Conservation (phyloP, 2,113 vertebrate species). For the Malurus melanocephalus region DNA sequence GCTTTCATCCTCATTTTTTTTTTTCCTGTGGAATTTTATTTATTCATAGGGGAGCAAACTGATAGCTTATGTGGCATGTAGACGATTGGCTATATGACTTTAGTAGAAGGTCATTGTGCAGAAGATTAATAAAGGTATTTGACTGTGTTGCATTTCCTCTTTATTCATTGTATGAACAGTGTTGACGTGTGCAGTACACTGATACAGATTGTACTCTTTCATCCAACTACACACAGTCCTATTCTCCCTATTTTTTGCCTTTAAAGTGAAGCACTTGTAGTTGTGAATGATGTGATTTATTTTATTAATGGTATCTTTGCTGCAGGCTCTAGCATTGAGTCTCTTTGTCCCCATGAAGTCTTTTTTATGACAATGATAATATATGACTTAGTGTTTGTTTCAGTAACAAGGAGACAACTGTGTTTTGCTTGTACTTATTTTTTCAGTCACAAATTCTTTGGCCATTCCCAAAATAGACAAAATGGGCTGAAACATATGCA, state of each 20-base stretch:
- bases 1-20: background rate
- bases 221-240: constrained; percentile 56
- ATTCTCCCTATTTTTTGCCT: constrained; percentile 43
- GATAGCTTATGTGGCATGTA: background rate
- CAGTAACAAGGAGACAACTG: constrained; percentile 25
- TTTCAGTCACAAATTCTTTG: background rate
- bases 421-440: constrained; percentile 20
- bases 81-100: background rate
- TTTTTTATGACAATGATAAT: constrained; percentile 47
- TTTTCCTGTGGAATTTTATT: background rate
- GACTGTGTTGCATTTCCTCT: constrained; percentile 50
- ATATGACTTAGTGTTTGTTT: constrained; percentile 34
- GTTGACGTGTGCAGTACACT: constrained; percentile 51
- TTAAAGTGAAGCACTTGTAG: constrained; percentile 44
- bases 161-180: constrained; percentile 50
- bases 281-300: constrained; percentile 60
- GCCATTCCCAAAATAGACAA: background rate
- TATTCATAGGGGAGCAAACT: background rate
- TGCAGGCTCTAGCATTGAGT: constrained; percentile 34
- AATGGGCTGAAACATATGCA: background rate
- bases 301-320: constrained; percentile 59
- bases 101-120: constrained; percentile 16
- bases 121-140: constrained; percentile 58
- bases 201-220: constrained; percentile 64
- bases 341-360: constrained; percentile 16